These are phyloP conservation scores for Mermis nigrescens DNA, from an alignment of 2,888 invertebrate genomes.

Conservation along the genomic window DNA sequence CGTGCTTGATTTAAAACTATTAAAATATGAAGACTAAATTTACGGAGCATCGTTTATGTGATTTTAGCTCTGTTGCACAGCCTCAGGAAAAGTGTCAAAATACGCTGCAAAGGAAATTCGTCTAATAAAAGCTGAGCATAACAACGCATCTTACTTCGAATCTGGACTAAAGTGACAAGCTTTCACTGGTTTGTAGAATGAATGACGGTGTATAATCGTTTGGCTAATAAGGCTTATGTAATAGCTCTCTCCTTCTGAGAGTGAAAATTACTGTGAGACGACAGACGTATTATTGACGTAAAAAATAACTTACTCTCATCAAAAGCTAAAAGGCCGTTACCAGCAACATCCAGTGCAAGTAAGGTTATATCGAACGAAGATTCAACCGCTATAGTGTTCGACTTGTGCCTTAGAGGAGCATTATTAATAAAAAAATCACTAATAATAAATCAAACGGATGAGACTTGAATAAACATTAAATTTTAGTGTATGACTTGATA, in stretches of 20 bases:
- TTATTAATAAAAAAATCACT: constrained; percentile 4
- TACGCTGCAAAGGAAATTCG: neutral
- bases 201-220: constrained; percentile 58
- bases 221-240: constrained; percentile 61
- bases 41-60: no score
- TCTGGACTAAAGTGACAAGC: constrained; percentile 76
- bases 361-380: constrained; percentile 63
- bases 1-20: no score
- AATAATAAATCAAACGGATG: neutral
- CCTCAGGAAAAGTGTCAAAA: no score
- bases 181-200: constrained; percentile 55
- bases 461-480: no score
- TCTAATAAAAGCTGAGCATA: neutral
- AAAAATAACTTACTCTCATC: constrained; percentile 51
- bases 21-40: no score
- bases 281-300: no score
- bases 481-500: no score
- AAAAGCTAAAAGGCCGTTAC: constrained; percentile 58
- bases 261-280: neutral
- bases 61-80: no score
- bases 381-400: constrained; percentile 66
- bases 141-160: constrained; percentile 44
- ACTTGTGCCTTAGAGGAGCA: constrained; percentile 51
- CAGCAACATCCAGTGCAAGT: constrained; percentile 69
- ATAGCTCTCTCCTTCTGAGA: constrained; percentile 35